Percentiles rank a stretch among this genome's conserved stretches.
These are phyloP conservation scores for Orchesellides sinensis DNA, from an alignment of 2,888 invertebrate genomes.

Conservation along the genomic window DNA sequence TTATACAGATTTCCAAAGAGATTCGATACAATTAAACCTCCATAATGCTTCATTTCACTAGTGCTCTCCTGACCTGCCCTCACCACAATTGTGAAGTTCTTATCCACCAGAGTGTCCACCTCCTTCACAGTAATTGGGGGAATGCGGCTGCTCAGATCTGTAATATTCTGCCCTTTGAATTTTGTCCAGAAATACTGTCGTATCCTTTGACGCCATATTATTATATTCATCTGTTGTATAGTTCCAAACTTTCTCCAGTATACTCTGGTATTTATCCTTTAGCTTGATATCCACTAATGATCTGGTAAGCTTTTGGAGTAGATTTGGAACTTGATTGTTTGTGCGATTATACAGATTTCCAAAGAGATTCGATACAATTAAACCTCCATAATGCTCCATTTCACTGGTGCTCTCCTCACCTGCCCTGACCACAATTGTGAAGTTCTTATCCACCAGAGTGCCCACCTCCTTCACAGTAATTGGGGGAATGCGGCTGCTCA, in stretches of 20 bases:
- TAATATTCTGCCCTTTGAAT: neutral
- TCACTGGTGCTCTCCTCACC: no score
- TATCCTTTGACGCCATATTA: neutral
- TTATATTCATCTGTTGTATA: neutral
- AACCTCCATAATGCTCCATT: neutral
- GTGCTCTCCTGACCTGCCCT: no score
- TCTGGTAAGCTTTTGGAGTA: neutral
- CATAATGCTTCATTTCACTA: neutral
- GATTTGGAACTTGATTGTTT: conserved; percentile 4
- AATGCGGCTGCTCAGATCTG: neutral
- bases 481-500: neutral
- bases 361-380: neutral
- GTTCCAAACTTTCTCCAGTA: neutral
- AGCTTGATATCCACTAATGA: neutral
- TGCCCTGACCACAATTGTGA: neutral
- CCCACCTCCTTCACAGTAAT: neutral
- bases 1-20: neutral
- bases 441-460: neutral
- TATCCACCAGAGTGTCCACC: neutral
- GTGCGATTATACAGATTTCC: neutral
- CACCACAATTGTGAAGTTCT: neutral
- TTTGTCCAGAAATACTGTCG: neutral
- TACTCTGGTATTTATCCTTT: neutral
- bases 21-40: neutral
- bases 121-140: no score